A percentile compares a stretch with the other conserved stretches of the same genome.
phyloP scores from a whole-genome alignment of 2,888 invertebrate genomes.

The Tiphia femorata region DNA sequence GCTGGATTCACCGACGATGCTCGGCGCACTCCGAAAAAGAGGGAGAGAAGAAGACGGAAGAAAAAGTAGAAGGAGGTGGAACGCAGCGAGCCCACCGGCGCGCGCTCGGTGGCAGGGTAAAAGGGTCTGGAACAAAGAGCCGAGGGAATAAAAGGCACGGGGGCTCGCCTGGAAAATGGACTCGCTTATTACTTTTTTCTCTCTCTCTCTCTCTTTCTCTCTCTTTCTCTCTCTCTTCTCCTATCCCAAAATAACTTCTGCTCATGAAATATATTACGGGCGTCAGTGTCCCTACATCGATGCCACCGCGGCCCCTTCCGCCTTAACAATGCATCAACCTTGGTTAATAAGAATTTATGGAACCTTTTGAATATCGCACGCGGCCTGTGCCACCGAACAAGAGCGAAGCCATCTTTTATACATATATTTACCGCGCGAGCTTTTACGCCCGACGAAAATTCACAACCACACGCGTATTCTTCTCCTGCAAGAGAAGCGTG shows the following conservation, averaged over 20 bases:
- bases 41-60: neutral
- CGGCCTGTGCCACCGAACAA: too few relatives aligned
- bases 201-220: too few relatives aligned
- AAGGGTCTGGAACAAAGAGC: neutral
- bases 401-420: too few relatives aligned
- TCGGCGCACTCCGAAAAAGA: too few relatives aligned
- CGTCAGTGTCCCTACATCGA: neutral
- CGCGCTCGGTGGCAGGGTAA: too few relatives aligned
- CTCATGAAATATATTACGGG: constrained; percentile 5
- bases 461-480: too few relatives aligned
- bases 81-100: too few relatives aligned
- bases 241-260: constrained; percentile 7
- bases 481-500: too few relatives aligned
- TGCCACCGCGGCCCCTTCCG: neutral
- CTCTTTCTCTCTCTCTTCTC: neutral
- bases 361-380: too few relatives aligned
- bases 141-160: constrained; percentile 3
- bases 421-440: too few relatives aligned
- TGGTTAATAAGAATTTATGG: neutral
- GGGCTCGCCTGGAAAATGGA: constrained; percentile 8
- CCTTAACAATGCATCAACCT: neutral
- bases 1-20: neutral
- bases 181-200: constrained; percentile 20
- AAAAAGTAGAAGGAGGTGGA: neutral
- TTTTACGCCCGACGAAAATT: too few relatives aligned